A percentile compares a stretch with the other conserved stretches of the same genome.
Conservation (phyloP, 1,140 invertebrate genomes). For the Phthorimaea operculella region DNA sequence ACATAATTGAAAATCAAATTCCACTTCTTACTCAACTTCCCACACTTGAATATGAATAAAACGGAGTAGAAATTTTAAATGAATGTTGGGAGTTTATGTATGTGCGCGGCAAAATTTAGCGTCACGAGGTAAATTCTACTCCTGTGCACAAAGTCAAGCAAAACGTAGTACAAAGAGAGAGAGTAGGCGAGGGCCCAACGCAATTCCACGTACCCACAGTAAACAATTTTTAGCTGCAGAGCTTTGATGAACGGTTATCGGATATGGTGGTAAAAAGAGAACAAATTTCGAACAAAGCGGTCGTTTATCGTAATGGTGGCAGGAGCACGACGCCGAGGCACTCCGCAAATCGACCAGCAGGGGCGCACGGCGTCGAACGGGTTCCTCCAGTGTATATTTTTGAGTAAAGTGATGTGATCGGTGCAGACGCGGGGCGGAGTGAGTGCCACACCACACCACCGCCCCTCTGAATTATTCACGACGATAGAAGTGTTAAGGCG, state of each 20-base stretch:
- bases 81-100: slow-evolving; percentile 1
- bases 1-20: neutral
- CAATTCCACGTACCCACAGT: too few species aligned
- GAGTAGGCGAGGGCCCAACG: too few species aligned
- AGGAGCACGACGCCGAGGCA: too few species aligned
- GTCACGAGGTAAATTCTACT: neutral
- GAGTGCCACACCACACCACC: slow-evolving; percentile 18
- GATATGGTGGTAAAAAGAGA: too few species aligned
- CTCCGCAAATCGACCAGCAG: neutral
- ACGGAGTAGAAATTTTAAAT: slow-evolving; percentile 1
- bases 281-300: too few species aligned
- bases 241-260: too few species aligned
- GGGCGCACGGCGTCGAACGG: neutral
- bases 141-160: too few species aligned
- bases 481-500: slow-evolving; percentile 45
- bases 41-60: neutral
- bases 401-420: slow-evolving; percentile 4
- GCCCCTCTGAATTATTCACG: slow-evolving; percentile 52
- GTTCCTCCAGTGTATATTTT: slow-evolving; percentile 13
- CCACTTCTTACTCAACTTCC: too few species aligned
- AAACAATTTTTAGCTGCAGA: too few species aligned
- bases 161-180: too few species aligned
- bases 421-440: slow-evolving; percentile 14
- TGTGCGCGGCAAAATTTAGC: neutral
- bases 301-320: too few species aligned